A percentile compares a stretch with the other conserved stretches of the same genome.
Conservation (phyloP, 2,888 invertebrate species). For the Entomobrya proxima region DNA sequence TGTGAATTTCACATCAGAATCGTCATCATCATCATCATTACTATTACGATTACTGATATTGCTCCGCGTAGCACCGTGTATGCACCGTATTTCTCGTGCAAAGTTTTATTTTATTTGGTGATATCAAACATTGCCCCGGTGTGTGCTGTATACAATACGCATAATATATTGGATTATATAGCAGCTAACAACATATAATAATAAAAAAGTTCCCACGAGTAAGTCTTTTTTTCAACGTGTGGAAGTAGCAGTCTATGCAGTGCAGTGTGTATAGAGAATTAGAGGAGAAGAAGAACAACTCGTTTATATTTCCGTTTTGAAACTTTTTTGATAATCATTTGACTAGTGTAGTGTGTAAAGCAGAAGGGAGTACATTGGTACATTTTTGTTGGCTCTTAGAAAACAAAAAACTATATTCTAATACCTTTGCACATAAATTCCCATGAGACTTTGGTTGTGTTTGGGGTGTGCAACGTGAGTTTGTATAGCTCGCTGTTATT, state of each 20-base stretch:
- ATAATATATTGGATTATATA: neutral
- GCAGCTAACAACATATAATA: neutral
- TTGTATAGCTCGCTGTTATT: neutral
- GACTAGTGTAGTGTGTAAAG: conserved; percentile 4
- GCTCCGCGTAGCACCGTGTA: neutral
- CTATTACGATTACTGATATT: conserved; percentile 54
- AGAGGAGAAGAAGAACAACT: conserved; percentile 14
- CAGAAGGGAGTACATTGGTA: neutral
- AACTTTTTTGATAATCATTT: conserved; percentile 59
- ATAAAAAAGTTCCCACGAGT: conserved; percentile 58
- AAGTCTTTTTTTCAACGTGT: neutral
- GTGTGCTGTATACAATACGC: conserved; percentile 21
- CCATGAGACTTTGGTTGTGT: conserved; percentile 40
- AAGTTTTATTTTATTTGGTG: conserved; percentile 50
- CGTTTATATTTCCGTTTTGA: conserved; percentile 59
- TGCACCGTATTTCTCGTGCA: neutral
- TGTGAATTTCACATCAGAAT: conserved; percentile 53
- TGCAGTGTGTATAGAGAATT: conserved; percentile 10
- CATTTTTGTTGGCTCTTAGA: too few species aligned
- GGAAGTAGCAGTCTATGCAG: neutral
- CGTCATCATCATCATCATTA: conserved; percentile 51
- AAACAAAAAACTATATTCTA: too few species aligned
- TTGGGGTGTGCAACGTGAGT: neutral
- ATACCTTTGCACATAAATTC: conserved; percentile 23
- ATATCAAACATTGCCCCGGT: conserved; percentile 62